A percentile compares a stretch with the other conserved stretches of the same genome.
Conservation (phyloP, 2,113 vertebrate genomes). For the Lathamus discolor region DNA sequence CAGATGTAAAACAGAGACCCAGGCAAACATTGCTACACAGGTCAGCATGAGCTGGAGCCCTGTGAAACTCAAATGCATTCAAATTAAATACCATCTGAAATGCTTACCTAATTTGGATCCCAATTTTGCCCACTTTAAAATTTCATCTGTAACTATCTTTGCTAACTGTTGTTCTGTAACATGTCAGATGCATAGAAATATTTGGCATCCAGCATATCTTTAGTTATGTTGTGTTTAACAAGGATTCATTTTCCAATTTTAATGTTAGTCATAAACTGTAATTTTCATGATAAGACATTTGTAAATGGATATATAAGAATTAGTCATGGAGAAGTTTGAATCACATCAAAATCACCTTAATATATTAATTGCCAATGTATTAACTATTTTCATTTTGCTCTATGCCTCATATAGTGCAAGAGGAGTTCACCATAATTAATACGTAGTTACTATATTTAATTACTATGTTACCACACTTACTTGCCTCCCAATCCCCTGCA, state of each 20-base stretch:
- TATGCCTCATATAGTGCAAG: not conserved
- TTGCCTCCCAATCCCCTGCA: fast-evolving
- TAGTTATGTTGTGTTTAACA: not conserved
- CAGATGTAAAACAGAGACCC: not conserved
- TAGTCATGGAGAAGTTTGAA: not conserved
- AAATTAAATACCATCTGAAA: not conserved
- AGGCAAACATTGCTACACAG: not conserved
- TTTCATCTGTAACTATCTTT: not conserved
- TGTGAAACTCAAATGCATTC: not conserved
- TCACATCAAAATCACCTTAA: not conserved
- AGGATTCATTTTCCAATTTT: not conserved
- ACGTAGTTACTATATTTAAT: not conserved
- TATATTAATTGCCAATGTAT: not conserved
- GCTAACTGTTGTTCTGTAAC: not conserved
- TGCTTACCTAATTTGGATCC: not conserved
- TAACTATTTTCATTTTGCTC: not conserved
- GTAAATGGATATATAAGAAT: not conserved
- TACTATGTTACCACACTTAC: not conserved
- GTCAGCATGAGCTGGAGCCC: not conserved
- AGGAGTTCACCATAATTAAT: not conserved
- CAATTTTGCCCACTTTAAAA: not conserved
- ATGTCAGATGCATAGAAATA: not conserved
- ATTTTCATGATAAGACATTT: not conserved
- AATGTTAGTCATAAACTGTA: not conserved
- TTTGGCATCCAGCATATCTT: not conserved